Base-by-base conservation (phyloP, 2,113 vertebrate species). In the Eubucco bourcierii region DNA sequence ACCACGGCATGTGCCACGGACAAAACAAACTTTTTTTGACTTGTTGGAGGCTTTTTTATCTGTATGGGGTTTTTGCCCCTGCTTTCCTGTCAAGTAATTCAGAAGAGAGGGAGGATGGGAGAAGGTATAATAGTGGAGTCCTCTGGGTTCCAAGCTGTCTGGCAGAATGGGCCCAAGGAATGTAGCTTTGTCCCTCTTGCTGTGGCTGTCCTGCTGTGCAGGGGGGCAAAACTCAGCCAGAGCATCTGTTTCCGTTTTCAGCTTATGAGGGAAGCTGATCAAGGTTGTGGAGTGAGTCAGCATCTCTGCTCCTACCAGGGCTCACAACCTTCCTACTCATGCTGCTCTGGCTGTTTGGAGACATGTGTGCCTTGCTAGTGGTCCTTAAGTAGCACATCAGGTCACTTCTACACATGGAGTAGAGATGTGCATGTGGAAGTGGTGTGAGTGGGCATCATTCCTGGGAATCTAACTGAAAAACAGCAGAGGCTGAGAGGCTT, bases 181-280 rank as follows among this genome's bases (percentile, higher is more conserved):
- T 0, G 0, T 34, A n/a, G 63, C 66, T 29, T 29, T n/a, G 41
- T 28, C 75, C 23, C 17, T 53, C 18, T 85, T 1, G 1, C 41
- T 20, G 3, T 10, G 14, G 29, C 50, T 4, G 3, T 41, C 61
- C 52, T 7, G 3, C 52, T 0, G 0, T 60, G 70, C 81, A 12
- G 47, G 24, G 21, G 29, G 64, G 34, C 1, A 46, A 91, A 80
- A 70, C 88, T 65, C 53, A 70, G 52, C 58, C 0, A 1, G 83
- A 73, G 71, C 81, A 61, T 92, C 71, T 78, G 61, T 82, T 91
- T 88, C 44, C 91, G 77, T 67, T 92, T 84, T 77, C 80, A 79
- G 78, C 84, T 33, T 68, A 53, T 46, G 59, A 68, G 46, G 66
- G 68, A 68, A 87, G 83, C 6, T 80, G 92, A 80, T 66, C 41